phyloP scores from a whole-genome alignment of 2,888 invertebrate species.

The Sturmia bella region DNA sequence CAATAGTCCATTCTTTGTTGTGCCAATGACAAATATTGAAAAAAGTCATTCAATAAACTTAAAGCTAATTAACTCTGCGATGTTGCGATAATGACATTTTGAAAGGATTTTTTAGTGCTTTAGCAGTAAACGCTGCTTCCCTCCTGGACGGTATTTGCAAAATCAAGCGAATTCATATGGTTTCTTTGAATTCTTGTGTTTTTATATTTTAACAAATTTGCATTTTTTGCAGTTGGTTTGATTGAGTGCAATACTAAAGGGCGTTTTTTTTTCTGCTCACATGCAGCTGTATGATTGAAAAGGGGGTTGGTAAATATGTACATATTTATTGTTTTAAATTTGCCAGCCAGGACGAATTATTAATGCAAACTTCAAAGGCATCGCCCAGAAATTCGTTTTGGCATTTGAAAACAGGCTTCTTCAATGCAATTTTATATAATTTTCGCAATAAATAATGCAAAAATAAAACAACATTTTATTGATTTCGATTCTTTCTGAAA shows the following conservation, averaged over 20 bases:
- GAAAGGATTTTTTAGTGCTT: constrained; percentile 34
- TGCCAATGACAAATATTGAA: constrained; percentile 44
- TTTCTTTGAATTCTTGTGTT: constrained; percentile 51
- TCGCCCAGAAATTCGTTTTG: background rate
- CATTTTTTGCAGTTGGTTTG: constrained; percentile 40
- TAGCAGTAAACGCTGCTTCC: background rate
- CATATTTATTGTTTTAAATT: constrained; percentile 3
- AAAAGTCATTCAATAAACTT: constrained; percentile 59
- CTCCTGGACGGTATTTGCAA: background rate
- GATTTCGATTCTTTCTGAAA: constrained; percentile 22
- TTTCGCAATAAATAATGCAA: background rate
- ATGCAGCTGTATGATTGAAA: constrained; percentile 40
- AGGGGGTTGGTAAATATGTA: constrained; percentile 25
- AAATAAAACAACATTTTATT: background rate
- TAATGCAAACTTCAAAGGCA: background rate
- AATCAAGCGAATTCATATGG: constrained; percentile 44
- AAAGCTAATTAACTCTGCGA: constrained; percentile 49
- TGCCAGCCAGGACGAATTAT: constrained; percentile 5
- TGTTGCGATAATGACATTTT: constrained; percentile 21
- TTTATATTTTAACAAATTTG: constrained; percentile 23
- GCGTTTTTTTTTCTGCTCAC: constrained; percentile 24
- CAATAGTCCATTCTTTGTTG: constrained; percentile 29
- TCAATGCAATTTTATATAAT: background rate
- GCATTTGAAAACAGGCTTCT: background rate
- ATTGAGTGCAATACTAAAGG: constrained; percentile 46